Evolutionary conservation across 2,113 vertebrate species (phyloP), one percentile per base, ranked within the genome.

Genomic region (Menura novaehollandiae): DNA sequence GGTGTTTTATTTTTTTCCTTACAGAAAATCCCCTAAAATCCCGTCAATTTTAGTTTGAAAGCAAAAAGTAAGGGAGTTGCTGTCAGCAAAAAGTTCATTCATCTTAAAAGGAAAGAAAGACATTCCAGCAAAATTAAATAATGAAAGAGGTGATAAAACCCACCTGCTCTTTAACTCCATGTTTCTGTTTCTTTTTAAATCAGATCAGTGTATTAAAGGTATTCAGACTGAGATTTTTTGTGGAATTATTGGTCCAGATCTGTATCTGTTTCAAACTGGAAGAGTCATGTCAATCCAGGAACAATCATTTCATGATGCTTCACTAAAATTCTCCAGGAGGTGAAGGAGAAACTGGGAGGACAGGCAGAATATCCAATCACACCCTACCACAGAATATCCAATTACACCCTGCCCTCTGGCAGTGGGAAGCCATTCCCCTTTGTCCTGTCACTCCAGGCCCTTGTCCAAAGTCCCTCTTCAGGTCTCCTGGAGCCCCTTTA

Each of bases 121-220:
- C 91, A 93, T 97, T 95, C 95, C 93, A 91, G 55, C 15, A 59
- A 77, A 94, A 94, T 94, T 88, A 88, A 91, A 95, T 93, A 90
- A 83, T 88, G 81, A 93, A 94, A 83, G 53, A 71, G 55, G 63
- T 3, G 82, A 93, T 91, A 95, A 96, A 93, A 66, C 67, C 85
- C 93, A 93, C 91, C 93, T 93, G 89, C 71, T 93, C 83, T 83
- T 69, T 22, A 35, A 76, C 71, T 91, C 55, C 39, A 39, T 59
- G 46, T 85, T 90, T 89, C 91, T 91, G 74, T 88, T 94, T 80
- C 94, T 91, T 89, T 91, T 94, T 47, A 90, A 93, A 90, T 69
- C 82, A 90, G 37, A 44, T 55, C 43, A 76, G 22, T 23, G 30
- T 14, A 63, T 69, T 62, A 55, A 62, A 90, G 51, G 28, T 58